Evolutionary conservation across 2,888 invertebrate genomes (phyloP).

Genomic region (Eupithecia exiguata): DNA sequence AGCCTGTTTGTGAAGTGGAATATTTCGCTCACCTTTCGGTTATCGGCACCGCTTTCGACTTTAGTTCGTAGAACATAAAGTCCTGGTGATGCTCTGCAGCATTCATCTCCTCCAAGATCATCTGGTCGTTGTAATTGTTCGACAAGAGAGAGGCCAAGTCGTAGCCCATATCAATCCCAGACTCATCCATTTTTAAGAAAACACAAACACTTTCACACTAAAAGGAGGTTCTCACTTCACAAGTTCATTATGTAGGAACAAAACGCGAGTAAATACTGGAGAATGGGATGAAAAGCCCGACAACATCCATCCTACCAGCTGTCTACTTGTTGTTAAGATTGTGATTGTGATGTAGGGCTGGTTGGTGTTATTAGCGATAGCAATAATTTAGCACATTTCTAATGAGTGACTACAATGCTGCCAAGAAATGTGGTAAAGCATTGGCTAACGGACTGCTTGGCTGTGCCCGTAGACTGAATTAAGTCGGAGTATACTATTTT

Average conservation of each 20-base stretch:
- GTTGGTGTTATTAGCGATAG: conserved; percentile 31
- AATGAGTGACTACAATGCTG: conserved; percentile 63
- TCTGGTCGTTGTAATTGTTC: conserved; percentile 82
- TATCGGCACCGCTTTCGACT: conserved; percentile 84
- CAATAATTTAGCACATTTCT: conserved; percentile 44
- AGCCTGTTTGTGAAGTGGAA: conserved; percentile 46
- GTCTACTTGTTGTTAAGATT: conserved; percentile 82
- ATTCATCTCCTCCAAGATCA: conserved; percentile 82
- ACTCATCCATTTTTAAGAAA: conserved; percentile 84
- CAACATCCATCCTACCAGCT: conserved; percentile 80
- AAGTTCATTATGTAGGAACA: conserved; percentile 56
- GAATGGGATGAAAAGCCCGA: conserved; percentile 63
- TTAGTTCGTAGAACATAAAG: conserved; percentile 86
- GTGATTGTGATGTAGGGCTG: conserved; percentile 52
- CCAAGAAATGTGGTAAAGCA: conserved; percentile 47
- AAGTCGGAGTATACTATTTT: conserved; percentile 35
- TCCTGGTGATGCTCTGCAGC: conserved; percentile 83
- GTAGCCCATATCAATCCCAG: conserved; percentile 86
- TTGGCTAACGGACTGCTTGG: conserved; percentile 28
- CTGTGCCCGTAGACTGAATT: conserved; percentile 41
- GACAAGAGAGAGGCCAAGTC: conserved; percentile 84
- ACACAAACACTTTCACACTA: conserved; percentile 72
- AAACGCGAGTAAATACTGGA: conserved; percentile 64
- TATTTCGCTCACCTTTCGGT: conserved; percentile 81
- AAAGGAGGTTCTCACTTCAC: conserved; percentile 51